A percentile compares a stretch with the other conserved stretches of the same genome.
Evolutionary conservation across 2,113 vertebrate species (phyloP).

Genomic region (Pristiophorus japonicus): DNA sequence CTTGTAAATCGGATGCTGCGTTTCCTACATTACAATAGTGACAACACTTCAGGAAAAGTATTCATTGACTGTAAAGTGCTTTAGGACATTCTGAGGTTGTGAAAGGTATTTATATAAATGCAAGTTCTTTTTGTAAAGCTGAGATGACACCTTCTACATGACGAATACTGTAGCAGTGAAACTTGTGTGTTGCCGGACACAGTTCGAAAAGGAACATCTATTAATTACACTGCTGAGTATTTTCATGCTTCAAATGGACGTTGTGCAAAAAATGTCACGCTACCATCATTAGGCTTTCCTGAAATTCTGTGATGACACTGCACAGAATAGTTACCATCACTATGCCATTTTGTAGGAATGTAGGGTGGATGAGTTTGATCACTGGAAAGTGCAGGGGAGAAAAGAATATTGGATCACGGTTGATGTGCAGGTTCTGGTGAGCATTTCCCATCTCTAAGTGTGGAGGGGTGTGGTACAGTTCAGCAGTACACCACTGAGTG

Average conservation of each 20-base stretch:
- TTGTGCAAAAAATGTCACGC: background rate
- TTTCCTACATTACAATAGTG: background rate
- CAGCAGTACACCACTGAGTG: background rate
- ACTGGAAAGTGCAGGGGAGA: background rate
- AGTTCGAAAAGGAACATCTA: background rate
- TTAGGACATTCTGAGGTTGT: background rate
- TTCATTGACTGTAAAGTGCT: background rate
- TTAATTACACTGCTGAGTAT: background rate
- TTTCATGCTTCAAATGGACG: background rate
- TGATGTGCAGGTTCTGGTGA: background rate
- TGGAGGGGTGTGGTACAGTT: background rate
- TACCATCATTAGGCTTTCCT: background rate
- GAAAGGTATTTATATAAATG: background rate
- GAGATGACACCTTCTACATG: background rate
- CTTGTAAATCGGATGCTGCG: background rate
- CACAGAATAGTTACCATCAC: background rate
- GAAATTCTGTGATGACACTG: background rate
- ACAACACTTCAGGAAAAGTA: too few species aligned
- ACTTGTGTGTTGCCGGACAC: too few species aligned
- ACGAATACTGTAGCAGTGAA: too few species aligned
- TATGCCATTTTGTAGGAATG: background rate
- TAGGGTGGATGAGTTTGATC: background rate
- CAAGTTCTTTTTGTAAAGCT: background rate
- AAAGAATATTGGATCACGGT: background rate
- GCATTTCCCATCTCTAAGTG: background rate